These are phyloP conservation scores for Campaea margaritaria DNA, from an alignment of 2,888 invertebrate species.

Conservation along the genomic window DNA sequence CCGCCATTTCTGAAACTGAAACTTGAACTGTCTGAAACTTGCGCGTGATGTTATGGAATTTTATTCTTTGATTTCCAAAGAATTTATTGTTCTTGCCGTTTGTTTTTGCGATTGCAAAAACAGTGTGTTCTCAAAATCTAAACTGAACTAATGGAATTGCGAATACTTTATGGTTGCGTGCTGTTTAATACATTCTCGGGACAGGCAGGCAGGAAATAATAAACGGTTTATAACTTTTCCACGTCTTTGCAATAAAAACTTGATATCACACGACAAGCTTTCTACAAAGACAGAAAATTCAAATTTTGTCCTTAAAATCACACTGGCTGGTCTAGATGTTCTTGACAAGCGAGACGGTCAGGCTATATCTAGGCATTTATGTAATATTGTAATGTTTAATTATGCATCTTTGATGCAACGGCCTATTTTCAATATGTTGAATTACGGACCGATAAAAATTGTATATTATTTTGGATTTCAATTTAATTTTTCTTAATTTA, in stretches of 20 bases:
- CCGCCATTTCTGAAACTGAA: conserved; percentile 8
- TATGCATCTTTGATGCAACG: no score
- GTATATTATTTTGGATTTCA: no score
- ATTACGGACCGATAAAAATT: no score
- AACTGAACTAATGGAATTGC: not conserved
- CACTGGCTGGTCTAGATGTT: not conserved
- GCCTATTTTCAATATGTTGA: no score
- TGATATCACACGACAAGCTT: conserved; percentile 21
- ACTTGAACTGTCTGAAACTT: conserved; percentile 9
- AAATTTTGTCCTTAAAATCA: not conserved
- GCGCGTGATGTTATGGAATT: conserved; percentile 3
- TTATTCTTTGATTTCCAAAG: no score
- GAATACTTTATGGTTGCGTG: conserved; percentile 10
- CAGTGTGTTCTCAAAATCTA: no score
- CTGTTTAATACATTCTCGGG: not conserved
- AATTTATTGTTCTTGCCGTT: not conserved
- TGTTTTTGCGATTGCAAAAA: not conserved
- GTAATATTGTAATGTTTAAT: no score
- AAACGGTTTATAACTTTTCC: conserved; percentile 2
- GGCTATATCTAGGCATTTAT: no score
- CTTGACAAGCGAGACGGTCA: no score
- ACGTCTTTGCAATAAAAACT: conserved; percentile 9
- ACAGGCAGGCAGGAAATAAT: not conserved
- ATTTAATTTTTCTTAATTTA: no score
- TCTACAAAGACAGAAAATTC: conserved; percentile 3